Evolutionary conservation across 2,888 invertebrate species (phyloP).

Genomic region (Priapulus caudatus): DNA sequence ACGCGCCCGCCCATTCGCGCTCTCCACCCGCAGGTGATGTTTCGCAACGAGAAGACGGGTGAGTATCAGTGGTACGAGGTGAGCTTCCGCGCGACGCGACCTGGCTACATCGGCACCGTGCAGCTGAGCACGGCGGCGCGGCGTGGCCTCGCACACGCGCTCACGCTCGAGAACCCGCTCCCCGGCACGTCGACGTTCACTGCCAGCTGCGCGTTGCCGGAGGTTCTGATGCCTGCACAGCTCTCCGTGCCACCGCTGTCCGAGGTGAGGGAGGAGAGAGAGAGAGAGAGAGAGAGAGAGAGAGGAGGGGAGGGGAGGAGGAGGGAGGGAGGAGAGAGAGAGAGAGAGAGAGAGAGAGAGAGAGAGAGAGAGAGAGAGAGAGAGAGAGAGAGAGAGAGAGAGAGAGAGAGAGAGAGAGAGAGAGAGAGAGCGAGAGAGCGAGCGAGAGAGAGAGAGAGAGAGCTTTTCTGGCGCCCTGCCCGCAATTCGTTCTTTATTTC

Average conservation of each 20-base stretch:
- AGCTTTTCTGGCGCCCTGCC: too few relatives aligned
- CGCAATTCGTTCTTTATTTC: too few relatives aligned
- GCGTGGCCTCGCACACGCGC: slow-evolving; percentile 33
- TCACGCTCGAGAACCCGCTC: slow-evolving; percentile 37
- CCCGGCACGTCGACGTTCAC: slow-evolving; percentile 30
- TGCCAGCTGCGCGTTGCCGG: slow-evolving; percentile 30
- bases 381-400: too few relatives aligned
- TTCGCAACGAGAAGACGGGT: slow-evolving; percentile 35
- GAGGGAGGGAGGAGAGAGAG: too few relatives aligned
- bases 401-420: too few relatives aligned
- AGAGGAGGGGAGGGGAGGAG: too few relatives aligned
- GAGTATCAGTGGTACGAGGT: slow-evolving; percentile 39
- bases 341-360: slow-evolving; percentile 8
- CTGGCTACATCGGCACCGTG: slow-evolving; percentile 32
- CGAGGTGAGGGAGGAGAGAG: slow-evolving; percentile 26
- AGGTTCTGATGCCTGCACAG: slow-evolving; percentile 34
- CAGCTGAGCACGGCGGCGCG: slow-evolving; percentile 36
- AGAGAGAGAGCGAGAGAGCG: too few relatives aligned
- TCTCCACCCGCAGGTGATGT: slow-evolving; percentile 30
- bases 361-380: slow-evolving; percentile 6
- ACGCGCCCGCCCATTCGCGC: background rate
- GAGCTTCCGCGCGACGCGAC: slow-evolving; percentile 31
- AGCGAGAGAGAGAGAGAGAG: too few relatives aligned
- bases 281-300: slow-evolving; percentile 7
- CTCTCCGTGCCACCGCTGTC: slow-evolving; percentile 34